Evolutionary conservation across 2,888 invertebrate species (phyloP), one percentile per base, ranked within the genome.

Genomic region (Furcula furcula): DNA sequence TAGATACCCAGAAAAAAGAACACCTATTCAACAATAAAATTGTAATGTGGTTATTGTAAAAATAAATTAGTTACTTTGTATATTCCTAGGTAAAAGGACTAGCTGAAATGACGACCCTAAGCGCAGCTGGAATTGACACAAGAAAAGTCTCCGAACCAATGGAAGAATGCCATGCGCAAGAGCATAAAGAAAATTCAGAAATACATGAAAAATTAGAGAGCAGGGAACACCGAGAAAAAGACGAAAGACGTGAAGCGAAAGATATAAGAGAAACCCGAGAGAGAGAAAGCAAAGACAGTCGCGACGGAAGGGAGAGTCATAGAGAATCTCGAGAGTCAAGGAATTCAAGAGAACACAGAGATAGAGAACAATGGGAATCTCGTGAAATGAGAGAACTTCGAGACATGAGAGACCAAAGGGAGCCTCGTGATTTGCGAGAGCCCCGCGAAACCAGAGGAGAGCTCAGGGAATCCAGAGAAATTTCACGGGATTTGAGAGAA

Each of bases 51-150:
- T n/a, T 19, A 14, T 23, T 29, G 11, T 16, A 19, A 22, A 18
- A 12, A 2, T 23, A 15, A 21, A 25, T 27, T 18, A 18, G 11
- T 29, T 30, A 28, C 10, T 16, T 28, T 32, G 5, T 4, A 32
- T n/a, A 16, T 35, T 73, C 76, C 26, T 60, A 92, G 92, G 91
- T 97, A 46, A 96, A 97, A 89, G 97, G 97, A 72, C 90, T 97
- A 75, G 96, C 96, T 86, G 97, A 97, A 89, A 96, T 97, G 95
- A 96, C 96, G 76, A 95, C 94, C 78, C 90, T 94, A 79, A 94
- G 93, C 71, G 91, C 92, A 59, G 91, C 91, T 59, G 83, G 91
- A 70, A 90, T 91, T 61, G 86, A 80, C 57, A 72, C 75, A 55
- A 80, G 80, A 69, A 85, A 73, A 68, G 85, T 85, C 50, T 65